Evolutionary conservation across 2,888 invertebrate species (phyloP), one percentile per base, ranked within the genome.

Genomic region (Eupithecia insigniata): DNA sequence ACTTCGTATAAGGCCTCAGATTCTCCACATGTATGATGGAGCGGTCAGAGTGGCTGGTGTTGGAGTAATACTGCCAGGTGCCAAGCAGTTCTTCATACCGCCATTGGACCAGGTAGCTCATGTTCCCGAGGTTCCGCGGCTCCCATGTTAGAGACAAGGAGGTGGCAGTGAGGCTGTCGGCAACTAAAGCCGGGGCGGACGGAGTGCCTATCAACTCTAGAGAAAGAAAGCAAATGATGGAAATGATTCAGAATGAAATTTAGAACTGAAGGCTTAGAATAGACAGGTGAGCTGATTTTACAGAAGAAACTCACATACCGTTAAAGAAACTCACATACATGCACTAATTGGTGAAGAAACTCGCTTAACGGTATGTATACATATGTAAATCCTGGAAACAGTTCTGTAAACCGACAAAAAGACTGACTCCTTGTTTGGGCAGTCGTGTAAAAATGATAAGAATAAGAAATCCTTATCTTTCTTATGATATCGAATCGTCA

Each of bases 1-100:
- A 99, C 86, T 97, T 97, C 0, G 98, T 97, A 86, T 97, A 98
- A 0, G 99, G 98, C 79, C 97, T 96, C 66, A 99, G 93, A 79
- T 97, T 96, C 78, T 97, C 96, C 12, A 98, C 96, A 34, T 95
- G 95, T 80, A 97, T 97, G 58, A 96, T 95, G 30, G 95, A 95
- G 80, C 95, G 87, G 80, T 96, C 95, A 1, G 95, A 95, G 95
- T 96, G 96, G 66, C 96, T 96, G 81, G 96, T 96, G 85, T 97
- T 96, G 65, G 96, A 95, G 86, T 97, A 97, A 87, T 97, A 97
- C 85, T 97, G 97, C 98, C 98, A 98, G 30, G 96, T 95, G 67
- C 95, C 96, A 6, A 96, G 95, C 60, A 95, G 88, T 79, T 96
- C 96, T 79, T 96, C 96, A 85, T 96, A 97, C 67, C 96, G 95